Evolutionary conservation across 2,113 vertebrate species (phyloP), one percentile per base, ranked within the genome.

Genomic region (Ascaphus truei): DNA sequence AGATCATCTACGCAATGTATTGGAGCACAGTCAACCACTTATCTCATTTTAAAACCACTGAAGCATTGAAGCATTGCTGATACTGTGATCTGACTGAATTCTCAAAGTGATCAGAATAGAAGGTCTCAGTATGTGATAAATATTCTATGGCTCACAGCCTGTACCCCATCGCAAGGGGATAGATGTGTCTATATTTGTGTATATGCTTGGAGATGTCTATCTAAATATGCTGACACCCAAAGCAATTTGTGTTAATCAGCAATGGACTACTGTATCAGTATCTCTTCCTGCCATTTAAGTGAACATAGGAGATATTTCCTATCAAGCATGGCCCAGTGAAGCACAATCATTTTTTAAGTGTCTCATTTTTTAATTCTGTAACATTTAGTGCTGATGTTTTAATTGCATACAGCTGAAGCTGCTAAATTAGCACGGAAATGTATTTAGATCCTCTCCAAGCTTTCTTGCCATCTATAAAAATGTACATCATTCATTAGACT

Each of bases 301-400:
- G 65, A 62, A 72, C 43, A 2, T 52, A 33, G 37, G 75, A 72
- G 75, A 71, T 77, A 65, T 86, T 74, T 78, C 77, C 76, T 75
- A 85, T 86, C 88, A 88, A 87, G 85, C 87, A 76, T 50, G 64
- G 86, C 85, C 89, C 84, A 81, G 78, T 85, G 85, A 91, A 92
- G 90, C 89, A 86, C 89, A 89, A 90, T 93, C 86, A 93, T 91
- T 94, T 93, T 84, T 89, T 93, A 92, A 93, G 88, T 88, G 88
- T 89, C 92, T 95, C 90, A 88, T 95, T 93, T 94, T 93, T 95
- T 95, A 92, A 90, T 90, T 90, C 88, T 87, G 82, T 85, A 85
- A 89, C 88, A 91, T 88, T 87, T 91, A 91, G 91, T 92, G 84
- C 86, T 87, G 88, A 86, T 86, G 91, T 93, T 93, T 87, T 86